Evolutionary conservation across 2,888 invertebrate species (phyloP).

Genomic region (Cantharis nigra): DNA sequence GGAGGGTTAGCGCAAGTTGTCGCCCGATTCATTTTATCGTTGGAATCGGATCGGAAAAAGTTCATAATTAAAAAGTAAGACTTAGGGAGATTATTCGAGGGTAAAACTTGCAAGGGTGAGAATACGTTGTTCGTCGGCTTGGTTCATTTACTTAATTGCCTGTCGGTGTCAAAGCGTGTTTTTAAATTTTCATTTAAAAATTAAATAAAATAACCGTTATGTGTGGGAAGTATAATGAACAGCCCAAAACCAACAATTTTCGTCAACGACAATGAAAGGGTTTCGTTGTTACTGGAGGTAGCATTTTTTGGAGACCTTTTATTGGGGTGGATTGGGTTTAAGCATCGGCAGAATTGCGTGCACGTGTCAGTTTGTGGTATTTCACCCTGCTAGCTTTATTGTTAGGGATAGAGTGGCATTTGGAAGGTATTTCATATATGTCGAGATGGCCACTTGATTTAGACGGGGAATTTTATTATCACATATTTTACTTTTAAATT

Average conservation of each 20-base stretch:
- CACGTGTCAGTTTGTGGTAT: constrained; percentile 35
- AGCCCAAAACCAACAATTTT: not conserved
- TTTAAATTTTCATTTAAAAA: constrained; percentile 7
- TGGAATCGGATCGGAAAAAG: constrained; percentile 12
- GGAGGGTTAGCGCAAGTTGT: constrained; percentile 14
- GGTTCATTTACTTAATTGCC: constrained; percentile 9
- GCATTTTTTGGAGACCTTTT: constrained; percentile 29
- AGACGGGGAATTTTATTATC: constrained; percentile 15
- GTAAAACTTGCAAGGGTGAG: not conserved
- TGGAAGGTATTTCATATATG: constrained; percentile 33
- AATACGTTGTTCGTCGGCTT: constrained; percentile 3
- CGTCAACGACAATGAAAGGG: constrained; percentile 19
- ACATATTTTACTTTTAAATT: constrained; percentile 13
- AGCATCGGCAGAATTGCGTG: constrained; percentile 35
- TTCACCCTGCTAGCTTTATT: constrained; percentile 35
- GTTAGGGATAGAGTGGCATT: constrained; percentile 35
- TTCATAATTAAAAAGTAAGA: constrained; percentile 20
- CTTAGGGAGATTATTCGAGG: not conserved
- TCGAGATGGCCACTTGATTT: constrained; percentile 34
- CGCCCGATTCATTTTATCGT: constrained; percentile 26
- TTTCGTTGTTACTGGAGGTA: constrained; percentile 25
- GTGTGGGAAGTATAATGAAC: not conserved
- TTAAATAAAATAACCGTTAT: not conserved
- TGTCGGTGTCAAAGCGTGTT: constrained; percentile 7
- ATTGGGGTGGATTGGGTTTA: constrained; percentile 36